A percentile compares a stretch with the other conserved stretches of the same genome.
Evolutionary conservation across 1,140 invertebrate species (phyloP).

Genomic region (Drosophila quadrilineata): DNA sequence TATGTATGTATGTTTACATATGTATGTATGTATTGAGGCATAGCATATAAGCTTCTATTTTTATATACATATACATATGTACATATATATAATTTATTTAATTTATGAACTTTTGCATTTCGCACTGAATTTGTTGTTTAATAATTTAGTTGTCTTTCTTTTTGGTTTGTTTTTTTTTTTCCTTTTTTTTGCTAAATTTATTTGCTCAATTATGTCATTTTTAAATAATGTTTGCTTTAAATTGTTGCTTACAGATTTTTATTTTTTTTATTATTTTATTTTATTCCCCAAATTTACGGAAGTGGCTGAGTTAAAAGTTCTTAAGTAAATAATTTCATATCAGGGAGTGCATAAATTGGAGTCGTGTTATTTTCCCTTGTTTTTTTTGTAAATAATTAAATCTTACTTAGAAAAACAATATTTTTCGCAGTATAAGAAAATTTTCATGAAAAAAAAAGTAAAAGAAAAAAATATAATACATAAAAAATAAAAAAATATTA

Average conservation of each 20-base stretch:
- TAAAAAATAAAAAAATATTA: no score
- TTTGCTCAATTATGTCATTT: conserved; percentile 74
- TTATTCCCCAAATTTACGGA: conserved; percentile 59
- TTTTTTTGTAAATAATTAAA: background rate
- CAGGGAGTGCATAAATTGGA: no score
- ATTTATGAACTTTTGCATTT: conserved; percentile 47
- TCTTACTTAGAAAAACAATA: no score
- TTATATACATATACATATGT: background rate
- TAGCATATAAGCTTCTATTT: conserved; percentile 6
- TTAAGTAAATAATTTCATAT: no score
- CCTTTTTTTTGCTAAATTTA: conserved; percentile 28
- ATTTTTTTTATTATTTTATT: conserved; percentile 16
- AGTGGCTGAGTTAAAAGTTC: no score
- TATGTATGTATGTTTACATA: background rate
- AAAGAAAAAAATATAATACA: no score
- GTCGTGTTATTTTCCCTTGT: background rate
- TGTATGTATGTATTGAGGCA: conserved; percentile 2
- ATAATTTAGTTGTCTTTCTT: background rate
- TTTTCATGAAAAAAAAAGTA: no score
- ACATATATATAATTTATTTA: conserved; percentile 13
- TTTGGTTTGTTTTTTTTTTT: background rate
- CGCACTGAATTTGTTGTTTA: conserved; percentile 8
- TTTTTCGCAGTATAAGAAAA: no score
- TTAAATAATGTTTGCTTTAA: no score
- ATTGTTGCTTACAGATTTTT: conserved; percentile 21